phyloP scores from a whole-genome alignment of 2,797 vertebrate species.

The Enteromius argenteus region DNA sequence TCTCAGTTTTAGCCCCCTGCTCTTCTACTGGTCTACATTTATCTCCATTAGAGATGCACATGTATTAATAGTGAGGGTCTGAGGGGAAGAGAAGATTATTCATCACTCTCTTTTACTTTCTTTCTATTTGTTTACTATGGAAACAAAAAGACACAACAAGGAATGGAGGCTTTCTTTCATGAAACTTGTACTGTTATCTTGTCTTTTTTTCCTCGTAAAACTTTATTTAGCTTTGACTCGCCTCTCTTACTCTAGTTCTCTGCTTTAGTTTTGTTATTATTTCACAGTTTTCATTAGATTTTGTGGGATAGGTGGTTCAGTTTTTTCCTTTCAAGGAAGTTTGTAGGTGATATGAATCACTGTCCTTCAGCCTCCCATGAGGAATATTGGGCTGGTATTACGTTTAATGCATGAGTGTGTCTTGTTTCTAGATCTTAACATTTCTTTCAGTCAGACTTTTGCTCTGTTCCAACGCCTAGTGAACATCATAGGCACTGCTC shows the following conservation, averaged over 20 bases:
- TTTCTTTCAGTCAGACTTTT: neutral
- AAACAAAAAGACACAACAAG: constrained; percentile 11
- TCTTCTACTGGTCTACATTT: constrained; percentile 43
- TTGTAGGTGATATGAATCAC: constrained; percentile 47
- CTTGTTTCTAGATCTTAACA: neutral
- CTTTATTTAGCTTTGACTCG: neutral
- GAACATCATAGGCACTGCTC: neutral
- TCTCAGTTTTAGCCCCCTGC: constrained; percentile 11
- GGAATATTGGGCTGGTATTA: constrained; percentile 23
- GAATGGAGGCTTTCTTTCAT: neutral
- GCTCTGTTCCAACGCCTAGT: neutral
- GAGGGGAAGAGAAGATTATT: constrained; percentile 18
- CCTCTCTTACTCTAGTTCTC: neutral
- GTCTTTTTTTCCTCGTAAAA: neutral
- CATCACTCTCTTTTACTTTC: neutral
- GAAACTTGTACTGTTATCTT: neutral
- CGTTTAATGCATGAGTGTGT: constrained; percentile 5
- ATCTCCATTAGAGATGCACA: constrained; percentile 56
- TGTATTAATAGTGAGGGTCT: constrained; percentile 54
- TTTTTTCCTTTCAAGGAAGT: constrained; percentile 5
- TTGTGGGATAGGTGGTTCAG: constrained; percentile 6
- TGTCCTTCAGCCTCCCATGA: constrained; percentile 27
- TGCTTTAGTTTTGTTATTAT: constrained; percentile 29
- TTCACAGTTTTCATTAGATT: constrained; percentile 35
- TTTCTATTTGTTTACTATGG: constrained; percentile 19